Conservation (phyloP, 2,797 vertebrate species). For the Macropus fuliginosus region DNA sequence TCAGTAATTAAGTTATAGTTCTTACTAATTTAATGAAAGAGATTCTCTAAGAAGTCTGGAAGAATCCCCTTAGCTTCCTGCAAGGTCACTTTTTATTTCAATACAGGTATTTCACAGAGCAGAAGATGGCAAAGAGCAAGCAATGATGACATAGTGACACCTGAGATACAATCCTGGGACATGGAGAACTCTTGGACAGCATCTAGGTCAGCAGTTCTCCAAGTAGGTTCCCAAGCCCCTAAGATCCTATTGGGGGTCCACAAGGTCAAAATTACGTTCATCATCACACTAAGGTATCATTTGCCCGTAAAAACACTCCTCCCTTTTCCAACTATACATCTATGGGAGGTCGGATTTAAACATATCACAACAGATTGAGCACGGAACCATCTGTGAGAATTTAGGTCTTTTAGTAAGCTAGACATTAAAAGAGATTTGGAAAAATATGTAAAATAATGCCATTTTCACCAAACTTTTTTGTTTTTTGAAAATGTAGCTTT, state of each 20-base stretch:
- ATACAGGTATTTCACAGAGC: constrained; percentile 29
- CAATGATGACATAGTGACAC: neutral
- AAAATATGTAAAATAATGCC: neutral
- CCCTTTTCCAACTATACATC: neutral
- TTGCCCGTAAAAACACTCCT: neutral
- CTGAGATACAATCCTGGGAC: neutral
- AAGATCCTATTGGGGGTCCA: neutral
- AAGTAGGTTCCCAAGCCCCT: neutral
- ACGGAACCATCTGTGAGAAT: neutral
- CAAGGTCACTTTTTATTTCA: constrained; percentile 26
- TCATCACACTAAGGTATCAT: neutral
- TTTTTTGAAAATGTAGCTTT: neutral
- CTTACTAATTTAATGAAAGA: constrained; percentile 22
- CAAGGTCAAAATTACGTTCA: neutral
- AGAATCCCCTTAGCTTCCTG: constrained; percentile 52
- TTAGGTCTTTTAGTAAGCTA: neutral
- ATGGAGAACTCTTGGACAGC: neutral
- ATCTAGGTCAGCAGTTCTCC: neutral
- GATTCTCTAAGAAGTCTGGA: constrained; percentile 35
- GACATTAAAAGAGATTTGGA: neutral
- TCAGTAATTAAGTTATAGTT: constrained; percentile 25
- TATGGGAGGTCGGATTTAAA: neutral
- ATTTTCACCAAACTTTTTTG: neutral
- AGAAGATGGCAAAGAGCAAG: neutral
- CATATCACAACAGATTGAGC: neutral